Evolutionary conservation across 2,113 vertebrate genomes (phyloP), one percentile per base, ranked within the genome.

Genomic region (Notothenia coriiceps): DNA sequence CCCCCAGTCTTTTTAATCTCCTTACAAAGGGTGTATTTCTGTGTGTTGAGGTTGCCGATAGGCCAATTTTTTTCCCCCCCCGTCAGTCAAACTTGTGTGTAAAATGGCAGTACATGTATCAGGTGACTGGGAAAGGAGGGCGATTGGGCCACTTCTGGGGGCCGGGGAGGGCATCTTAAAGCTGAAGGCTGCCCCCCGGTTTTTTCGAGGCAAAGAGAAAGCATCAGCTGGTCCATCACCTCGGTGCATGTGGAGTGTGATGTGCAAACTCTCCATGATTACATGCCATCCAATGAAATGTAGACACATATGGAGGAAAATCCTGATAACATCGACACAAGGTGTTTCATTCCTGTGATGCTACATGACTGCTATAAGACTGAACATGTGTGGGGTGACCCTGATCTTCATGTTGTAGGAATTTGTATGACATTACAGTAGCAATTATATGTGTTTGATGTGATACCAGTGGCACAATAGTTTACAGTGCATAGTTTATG

Each of bases 61-160:
- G 80, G 86, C 81, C 77, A 43, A 50, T 85, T 81, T 9, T 12
- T 18, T 18, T 33, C 46, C 20, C 43, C 64, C 72, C 70, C 66
- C 74, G 73, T 79, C 86, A 87, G 82, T 94, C 84, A 93, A 94
- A 95, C 86, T 89, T 93, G 91, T 90, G 94, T 82, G 93, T 93
- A 95, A 96, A 96, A 96, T 96, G 95, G 95, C 95, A 95, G 95
- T 72, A 89, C 86, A 80, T 82, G 91, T 92, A 95, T 95, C 95
- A 95, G 94, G 95, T 96, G 95, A 95, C 94, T 82, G 68, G 61
- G 86, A 78, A 83, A 89, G 80, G 83, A 89, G 90, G 86, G 84
- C 79, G 91, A 94, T 92, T 93, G 93, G 93, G 84, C 89, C 77
- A 77, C 88, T 61, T 69, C 59, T 85, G 71, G 33, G 54, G 82